phyloP scores from a whole-genome alignment of 2,888 invertebrate genomes.

The Eueremaeus valkanovi region DNA sequence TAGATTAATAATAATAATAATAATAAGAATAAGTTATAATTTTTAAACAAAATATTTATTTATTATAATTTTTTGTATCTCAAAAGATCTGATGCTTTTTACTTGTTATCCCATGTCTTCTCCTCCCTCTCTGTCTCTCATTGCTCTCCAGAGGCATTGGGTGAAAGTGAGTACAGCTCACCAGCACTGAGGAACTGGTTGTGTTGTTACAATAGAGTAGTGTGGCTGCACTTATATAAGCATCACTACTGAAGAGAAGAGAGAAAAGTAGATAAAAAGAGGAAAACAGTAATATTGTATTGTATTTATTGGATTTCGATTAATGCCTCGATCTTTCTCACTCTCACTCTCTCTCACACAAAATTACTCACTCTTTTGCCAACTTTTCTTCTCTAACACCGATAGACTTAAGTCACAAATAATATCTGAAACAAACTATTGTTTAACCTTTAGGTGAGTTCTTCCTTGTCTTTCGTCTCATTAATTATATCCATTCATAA shows the following conservation, averaged over 20 bases:
- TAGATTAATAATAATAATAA: background rate
- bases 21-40: constrained; percentile 7
- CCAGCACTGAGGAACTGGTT: background rate
- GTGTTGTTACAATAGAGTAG: background rate
- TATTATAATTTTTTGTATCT: background rate
- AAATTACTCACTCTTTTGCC: constrained; percentile 10
- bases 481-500: no score
- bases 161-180: constrained; percentile 13
- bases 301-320: constrained; percentile 28
- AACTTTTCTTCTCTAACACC: background rate
- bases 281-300: background rate
- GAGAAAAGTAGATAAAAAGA: background rate
- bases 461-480: no score
- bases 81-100: constrained; percentile 26
- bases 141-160: constrained; percentile 10
- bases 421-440: background rate
- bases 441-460: background rate
- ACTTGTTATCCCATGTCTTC: constrained; percentile 20
- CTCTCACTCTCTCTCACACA: background rate
- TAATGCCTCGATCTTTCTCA: constrained; percentile 9
- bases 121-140: background rate
- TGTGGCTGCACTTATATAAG: background rate
- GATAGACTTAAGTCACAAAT: background rate
- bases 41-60: constrained; percentile 19
- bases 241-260: background rate